Evolutionary conservation across 2,888 invertebrate genomes (phyloP).

Genomic region (Leptinotarsa peninsularis): DNA sequence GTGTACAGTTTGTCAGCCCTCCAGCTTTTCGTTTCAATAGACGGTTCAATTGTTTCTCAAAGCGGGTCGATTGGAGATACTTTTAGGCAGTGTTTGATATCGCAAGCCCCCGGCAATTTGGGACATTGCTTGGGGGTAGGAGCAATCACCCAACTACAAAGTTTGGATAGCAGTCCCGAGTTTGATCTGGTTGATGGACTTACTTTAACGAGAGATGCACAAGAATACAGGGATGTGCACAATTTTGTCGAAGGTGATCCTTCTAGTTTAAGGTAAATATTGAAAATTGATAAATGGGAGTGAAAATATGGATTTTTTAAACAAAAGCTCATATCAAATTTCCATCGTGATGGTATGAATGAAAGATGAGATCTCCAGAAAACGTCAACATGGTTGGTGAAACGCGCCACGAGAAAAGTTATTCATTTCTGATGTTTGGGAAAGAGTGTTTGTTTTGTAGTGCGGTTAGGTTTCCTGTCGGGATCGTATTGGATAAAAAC

Average conservation of each 20-base stretch:
- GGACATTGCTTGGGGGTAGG: slow-evolving; percentile 78
- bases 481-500: too few relatives aligned
- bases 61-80: slow-evolving; percentile 35
- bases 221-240: slow-evolving; percentile 73
- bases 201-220: slow-evolving; percentile 74
- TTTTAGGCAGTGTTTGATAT: slow-evolving; percentile 67
- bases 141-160: slow-evolving; percentile 74
- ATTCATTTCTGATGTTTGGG: too few relatives aligned
- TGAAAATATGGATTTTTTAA: too few relatives aligned
- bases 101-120: slow-evolving; percentile 66
- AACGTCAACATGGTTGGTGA: too few relatives aligned
- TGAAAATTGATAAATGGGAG: too few relatives aligned
- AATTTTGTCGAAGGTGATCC: slow-evolving; percentile 81
- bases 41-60: slow-evolving; percentile 5
- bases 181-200: slow-evolving; percentile 76
- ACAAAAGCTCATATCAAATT: too few relatives aligned
- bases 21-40: slow-evolving; percentile 20
- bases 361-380: too few relatives aligned
- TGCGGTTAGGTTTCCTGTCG: too few relatives aligned
- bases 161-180: slow-evolving; percentile 75
- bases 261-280: slow-evolving; percentile 75
- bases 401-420: too few relatives aligned
- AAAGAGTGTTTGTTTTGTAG: too few relatives aligned
- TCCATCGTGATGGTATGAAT: too few relatives aligned
- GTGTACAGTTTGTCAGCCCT: slow-evolving; percentile 29